Evolutionary conservation across 2,797 vertebrate genomes (phyloP), one percentile per base, ranked within the genome.

Genomic region (Phataginus tetradactyla): DNA sequence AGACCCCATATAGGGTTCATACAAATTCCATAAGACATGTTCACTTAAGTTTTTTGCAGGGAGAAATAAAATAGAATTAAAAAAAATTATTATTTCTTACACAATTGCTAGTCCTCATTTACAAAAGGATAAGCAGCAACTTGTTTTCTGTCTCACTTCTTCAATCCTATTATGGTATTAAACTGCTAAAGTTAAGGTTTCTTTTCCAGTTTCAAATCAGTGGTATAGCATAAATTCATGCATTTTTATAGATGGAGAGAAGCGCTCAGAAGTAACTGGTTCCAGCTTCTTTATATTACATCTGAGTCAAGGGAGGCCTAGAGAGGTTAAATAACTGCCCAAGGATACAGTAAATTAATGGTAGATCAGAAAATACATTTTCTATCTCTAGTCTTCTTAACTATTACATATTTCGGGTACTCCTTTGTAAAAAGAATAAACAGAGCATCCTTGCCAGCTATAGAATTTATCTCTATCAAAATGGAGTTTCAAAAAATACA

Each of bases 391-490:
- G 63, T 51, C 34, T 42, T 92, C 25, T 81, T 83, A 39, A 72
- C 32, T 92, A 2, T 63, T 81, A 84, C 53, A 29, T 90, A 25
- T 86, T 53, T 86, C 32, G 83, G 53, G 25, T 66, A 61, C 53
- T 72, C 25, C 11, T 91, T 77, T 94, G 5, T 77, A 29, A 63
- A 86, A 93, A 91, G 81, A 91, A 39, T 93, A 90, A 57, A n/a
- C 10, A 93, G 55, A 68, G 5, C 17, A 32, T 64, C 7, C 45
- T 78, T 89, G 34, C 77, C 39, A 49, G 3, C 55, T 85, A 23
- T 21, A 93, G 57, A 42, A 51, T 94, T 68, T 86, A 75, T 78
- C 37, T 37, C 27, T 77, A 9, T 89, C 57, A 74, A 92, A 94
- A 59, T 85, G 39, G 34, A 79, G 23, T 53, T 86, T 68, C 17